Evolutionary conservation across 2,113 vertebrate genomes (phyloP).

Genomic region (Nibea coibor): DNA sequence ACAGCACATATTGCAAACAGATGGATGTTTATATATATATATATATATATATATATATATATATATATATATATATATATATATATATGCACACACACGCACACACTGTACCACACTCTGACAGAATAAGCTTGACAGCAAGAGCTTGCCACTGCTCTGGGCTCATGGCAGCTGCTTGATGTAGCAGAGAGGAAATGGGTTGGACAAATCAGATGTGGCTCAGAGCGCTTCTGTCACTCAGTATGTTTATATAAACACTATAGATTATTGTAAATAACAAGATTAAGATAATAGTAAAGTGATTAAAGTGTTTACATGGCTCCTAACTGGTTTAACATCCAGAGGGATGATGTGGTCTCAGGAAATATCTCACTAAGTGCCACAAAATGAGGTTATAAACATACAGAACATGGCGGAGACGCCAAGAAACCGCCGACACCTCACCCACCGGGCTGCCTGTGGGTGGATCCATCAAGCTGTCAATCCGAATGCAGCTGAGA

Average conservation of each 20-base stretch:
- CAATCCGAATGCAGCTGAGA: background rate
- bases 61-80: background rate
- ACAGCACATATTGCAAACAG: conserved; percentile 27
- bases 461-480: conserved; percentile 22
- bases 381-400: conserved; percentile 1
- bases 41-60: no score
- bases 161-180: conserved; percentile 24
- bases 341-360: conserved; percentile 13
- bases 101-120: background rate
- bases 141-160: conserved; percentile 10
- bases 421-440: conserved; percentile 16
- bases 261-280: conserved; percentile 22
- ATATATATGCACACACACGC: background rate
- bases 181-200: conserved; percentile 13
- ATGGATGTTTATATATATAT: conserved; percentile 4
- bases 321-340: background rate
- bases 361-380: background rate
- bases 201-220: conserved; percentile 23
- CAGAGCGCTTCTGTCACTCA: conserved; percentile 15
- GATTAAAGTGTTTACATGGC: conserved; percentile 9
- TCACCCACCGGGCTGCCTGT: conserved; percentile 23
- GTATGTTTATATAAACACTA: conserved; percentile 2
- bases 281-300: background rate
- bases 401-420: background rate
- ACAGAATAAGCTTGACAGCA: conserved; percentile 10